These are phyloP conservation scores for Sardina pilchardus DNA, from an alignment of 2,113 vertebrate species.

Conservation along the genomic window DNA sequence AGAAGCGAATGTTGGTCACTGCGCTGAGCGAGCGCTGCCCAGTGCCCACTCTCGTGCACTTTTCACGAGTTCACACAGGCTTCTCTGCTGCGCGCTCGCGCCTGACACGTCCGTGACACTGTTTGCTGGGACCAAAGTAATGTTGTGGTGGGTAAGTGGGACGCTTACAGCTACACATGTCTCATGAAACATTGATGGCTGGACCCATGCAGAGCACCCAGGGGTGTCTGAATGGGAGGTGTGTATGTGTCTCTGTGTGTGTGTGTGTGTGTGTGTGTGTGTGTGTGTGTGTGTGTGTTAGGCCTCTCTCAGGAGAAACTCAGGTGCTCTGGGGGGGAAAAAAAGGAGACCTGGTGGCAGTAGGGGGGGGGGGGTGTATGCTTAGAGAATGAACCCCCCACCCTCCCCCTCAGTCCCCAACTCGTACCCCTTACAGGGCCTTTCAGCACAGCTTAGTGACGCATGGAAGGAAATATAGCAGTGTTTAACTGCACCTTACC, in stretches of 20 bases:
- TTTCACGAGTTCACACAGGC: neutral
- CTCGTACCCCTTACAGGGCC: neutral
- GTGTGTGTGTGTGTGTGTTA: neutral
- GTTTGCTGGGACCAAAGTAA: neutral
- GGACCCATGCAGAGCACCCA: neutral
- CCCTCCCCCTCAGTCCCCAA: neutral
- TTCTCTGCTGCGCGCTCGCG: neutral
- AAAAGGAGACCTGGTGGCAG: neutral
- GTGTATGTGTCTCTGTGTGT: slow-evolving; percentile 6
- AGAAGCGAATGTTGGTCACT: no score
- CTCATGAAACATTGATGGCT: slow-evolving; percentile 2
- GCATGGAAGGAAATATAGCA: neutral
- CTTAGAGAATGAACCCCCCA: neutral
- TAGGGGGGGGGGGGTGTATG: neutral
- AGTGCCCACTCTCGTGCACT: neutral
- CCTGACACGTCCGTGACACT: neutral
- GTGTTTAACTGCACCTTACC: slow-evolving; percentile 4
- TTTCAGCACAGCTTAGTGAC: slow-evolving; percentile 3
- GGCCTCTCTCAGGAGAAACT: neutral
- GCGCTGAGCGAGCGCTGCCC: neutral
- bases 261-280: neutral
- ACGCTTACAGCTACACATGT: neutral
- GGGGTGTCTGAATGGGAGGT: neutral
- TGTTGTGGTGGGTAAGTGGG: neutral
- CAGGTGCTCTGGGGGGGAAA: neutral